These are phyloP conservation scores for Pituophis catenifer DNA, from an alignment of 2,113 vertebrate species.

Conservation along the genomic window DNA sequence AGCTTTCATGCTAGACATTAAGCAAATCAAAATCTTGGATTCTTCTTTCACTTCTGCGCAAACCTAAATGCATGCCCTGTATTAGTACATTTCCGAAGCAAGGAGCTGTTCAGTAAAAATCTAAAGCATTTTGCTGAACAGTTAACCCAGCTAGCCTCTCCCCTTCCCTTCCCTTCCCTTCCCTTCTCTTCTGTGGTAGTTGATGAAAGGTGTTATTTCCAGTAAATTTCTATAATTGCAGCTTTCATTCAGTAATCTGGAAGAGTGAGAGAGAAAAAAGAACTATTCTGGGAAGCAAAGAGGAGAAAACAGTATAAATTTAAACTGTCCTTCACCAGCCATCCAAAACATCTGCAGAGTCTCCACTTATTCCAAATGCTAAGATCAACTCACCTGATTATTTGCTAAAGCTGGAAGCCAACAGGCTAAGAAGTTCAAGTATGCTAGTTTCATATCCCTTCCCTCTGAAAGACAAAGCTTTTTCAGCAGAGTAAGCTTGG, in stretches of 20 bases:
- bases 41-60: neutral
- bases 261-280: neutral
- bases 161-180: neutral
- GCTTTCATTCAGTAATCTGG: fast-evolving
- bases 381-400: constrained; percentile 47
- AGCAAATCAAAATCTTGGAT: neutral
- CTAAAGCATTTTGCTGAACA: neutral
- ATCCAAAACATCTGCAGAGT: neutral
- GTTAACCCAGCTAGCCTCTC: neutral
- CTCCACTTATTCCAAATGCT: neutral
- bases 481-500: constrained; percentile 1
- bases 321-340: neutral
- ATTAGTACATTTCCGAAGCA: neutral
- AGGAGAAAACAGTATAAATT: neutral
- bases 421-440: neutral
- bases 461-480: neutral
- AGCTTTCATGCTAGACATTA: neutral
- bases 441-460: neutral
- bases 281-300: neutral
- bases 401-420: neutral
- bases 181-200: neutral
- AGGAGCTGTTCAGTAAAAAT: neutral
- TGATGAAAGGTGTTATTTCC: neutral
- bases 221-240: neutral
- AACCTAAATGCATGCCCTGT: neutral